Evolutionary conservation across 2,797 vertebrate species (phyloP), one percentile per base, ranked within the genome.

Genomic region (Halcyon smyrnensis): DNA sequence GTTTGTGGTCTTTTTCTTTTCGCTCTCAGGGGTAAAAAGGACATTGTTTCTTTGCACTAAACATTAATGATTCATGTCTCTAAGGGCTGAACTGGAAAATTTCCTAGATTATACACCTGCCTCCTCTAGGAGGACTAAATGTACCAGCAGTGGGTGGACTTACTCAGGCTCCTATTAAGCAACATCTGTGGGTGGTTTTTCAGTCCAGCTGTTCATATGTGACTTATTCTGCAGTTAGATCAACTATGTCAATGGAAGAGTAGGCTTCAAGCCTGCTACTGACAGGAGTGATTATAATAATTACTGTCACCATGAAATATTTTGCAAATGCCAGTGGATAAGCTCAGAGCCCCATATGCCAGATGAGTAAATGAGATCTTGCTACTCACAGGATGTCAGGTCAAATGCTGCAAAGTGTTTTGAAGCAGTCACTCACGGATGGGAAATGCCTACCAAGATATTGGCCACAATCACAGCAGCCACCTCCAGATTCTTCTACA

Each of bases 101-200:
- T 93, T 94, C 86, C 94, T 80, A 39, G 68, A 92, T 95, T 95
- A 91, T 94, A 91, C 64, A 96, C 94, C 95, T 95, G 95, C 81
- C 86, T 85, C 54, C 79, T 87, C 69, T 71, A 89, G 68, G 74
- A 96, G 93, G 62, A 97, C 93, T 95, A 94, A 93, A 90, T 96
- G 96, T 96, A 95, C 95, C 78, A 64, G 62, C 41, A 95, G 96
- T 95, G 92, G 96, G 96, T 92, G 92, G 93, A 87, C 86, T 95
- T 95, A 95, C 86, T 96, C 93, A 94, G 81, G 69, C 81, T 95
- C 39, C 73, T 87, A 93, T 92, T 95, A 92, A 92, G 62, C 86
- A 97, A 96, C 86, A 95, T 83, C 95, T 95, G 95, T 96, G 96
- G 96, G 96, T 90, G 93, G 84, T 45, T 94, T 93, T 95, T 87